Base-by-base conservation (phyloP, 1,140 invertebrate species). In the Sycophaga agraensis region DNA sequence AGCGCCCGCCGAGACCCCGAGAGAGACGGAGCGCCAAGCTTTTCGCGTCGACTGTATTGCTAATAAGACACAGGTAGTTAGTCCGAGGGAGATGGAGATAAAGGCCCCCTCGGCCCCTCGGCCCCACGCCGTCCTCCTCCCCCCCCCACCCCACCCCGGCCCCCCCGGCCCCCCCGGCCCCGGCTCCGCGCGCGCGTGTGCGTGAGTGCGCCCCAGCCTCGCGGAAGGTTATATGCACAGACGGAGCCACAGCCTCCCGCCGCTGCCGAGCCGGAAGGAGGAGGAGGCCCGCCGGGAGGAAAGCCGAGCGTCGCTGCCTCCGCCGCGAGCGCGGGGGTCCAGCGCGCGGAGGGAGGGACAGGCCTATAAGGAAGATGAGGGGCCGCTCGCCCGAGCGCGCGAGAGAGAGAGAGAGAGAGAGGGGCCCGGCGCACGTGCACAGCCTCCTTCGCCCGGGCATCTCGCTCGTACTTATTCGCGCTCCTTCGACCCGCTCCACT, bases 11-110 rank as follows among this genome's bases (percentile, higher is more conserved):
- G n/a, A n/a, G n/a, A n/a, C n/a, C n/a, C n/a, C n/a, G n/a, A n/a
- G n/a, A n/a, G n/a, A n/a, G n/a, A n/a, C n/a, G n/a, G n/a, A n/a
- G n/a, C n/a, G 68, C 75, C 72, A 74, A 75, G 68, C 76, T 80
- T 79, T 79, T 77, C 70, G 64, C 73, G 65, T 73, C 70, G 76
- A 76, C 76, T 80, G 75, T 80, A 80, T 79, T 69, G 73, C 76
- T 79, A 80, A 80, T 79, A 79, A 73, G 72, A 74, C 75, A 76
- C 69, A 75, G 70, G 72, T 76, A 72, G 74, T 73, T 74, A 74
- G 71, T 71, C 67, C 57, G 58, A 61, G 67, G 58, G 65, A 64
- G 67, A 63, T 59, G 51, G 54, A 70, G 50, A 68, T 64, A 68
- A 42, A 56, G 50, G 53, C 59, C 56, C 42, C 35, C 48, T 26